A percentile compares a stretch with the other conserved stretches of the same genome.
These are phyloP conservation scores for Stenodera caucasica DNA, from an alignment of 2,888 invertebrate species.

Conservation along the genomic window DNA sequence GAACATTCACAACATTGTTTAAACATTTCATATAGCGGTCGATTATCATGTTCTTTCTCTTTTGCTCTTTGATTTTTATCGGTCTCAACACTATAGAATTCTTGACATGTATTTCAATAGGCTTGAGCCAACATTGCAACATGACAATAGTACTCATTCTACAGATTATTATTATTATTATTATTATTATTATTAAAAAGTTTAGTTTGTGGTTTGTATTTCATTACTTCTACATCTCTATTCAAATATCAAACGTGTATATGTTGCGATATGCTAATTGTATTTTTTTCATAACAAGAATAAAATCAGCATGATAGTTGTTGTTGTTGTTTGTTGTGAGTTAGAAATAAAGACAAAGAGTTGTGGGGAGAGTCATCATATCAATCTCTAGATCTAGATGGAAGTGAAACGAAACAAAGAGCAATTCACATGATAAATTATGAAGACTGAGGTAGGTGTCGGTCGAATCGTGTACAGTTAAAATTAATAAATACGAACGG, in stretches of 20 bases:
- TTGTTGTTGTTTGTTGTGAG: neutral
- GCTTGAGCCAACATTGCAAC: neutral
- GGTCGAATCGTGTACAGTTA: neutral
- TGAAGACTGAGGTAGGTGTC: neutral
- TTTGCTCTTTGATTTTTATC: neutral
- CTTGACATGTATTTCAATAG: slow-evolving; percentile 5
- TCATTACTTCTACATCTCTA: neutral
- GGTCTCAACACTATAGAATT: neutral
- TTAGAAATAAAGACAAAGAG: neutral
- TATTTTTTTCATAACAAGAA: neutral
- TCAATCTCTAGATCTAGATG: neutral
- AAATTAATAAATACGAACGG: neutral
- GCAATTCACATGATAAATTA: slow-evolving; percentile 14
- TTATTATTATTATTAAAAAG: neutral
- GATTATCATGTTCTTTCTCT: slow-evolving; percentile 5
- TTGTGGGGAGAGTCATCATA: neutral
- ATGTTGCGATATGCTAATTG: neutral
- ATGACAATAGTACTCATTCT: neutral
- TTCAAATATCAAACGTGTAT: neutral
- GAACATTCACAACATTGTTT: slow-evolving; percentile 2
- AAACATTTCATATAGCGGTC: neutral
- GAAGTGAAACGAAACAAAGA: neutral
- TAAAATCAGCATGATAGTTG: neutral
- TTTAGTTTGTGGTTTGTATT: neutral
- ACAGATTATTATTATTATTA: neutral